These are phyloP conservation scores for Tribolium castaneum DNA, from an alignment of 1,140 invertebrate genomes.

Conservation along the genomic window DNA sequence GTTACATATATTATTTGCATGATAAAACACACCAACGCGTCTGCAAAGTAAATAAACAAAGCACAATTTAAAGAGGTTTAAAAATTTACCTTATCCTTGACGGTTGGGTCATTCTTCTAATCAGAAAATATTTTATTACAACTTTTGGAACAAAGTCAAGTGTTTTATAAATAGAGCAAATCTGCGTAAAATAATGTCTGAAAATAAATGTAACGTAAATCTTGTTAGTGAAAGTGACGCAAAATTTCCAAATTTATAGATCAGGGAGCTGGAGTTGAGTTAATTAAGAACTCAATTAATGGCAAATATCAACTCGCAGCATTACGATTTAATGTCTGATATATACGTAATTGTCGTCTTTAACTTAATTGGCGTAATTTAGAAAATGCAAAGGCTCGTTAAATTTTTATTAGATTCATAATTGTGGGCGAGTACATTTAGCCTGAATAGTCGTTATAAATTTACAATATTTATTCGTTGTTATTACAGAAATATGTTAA, in stretches of 20 bases:
- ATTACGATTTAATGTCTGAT: slow-evolving; percentile 7
- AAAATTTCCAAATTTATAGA: background rate
- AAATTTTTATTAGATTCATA: slow-evolving; percentile 17
- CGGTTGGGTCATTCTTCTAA: background rate
- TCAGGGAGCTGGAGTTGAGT: background rate
- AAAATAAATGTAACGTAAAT: slow-evolving; percentile 35
- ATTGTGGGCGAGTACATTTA: slow-evolving; percentile 29
- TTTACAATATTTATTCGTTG: slow-evolving; percentile 24
- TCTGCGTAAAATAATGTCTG: slow-evolving; percentile 37
- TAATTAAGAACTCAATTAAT: slow-evolving; percentile 4
- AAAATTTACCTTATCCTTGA: background rate
- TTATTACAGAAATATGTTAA: slow-evolving; percentile 28
- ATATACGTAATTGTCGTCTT: background rate
- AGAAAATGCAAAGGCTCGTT: background rate
- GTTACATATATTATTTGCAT: background rate
- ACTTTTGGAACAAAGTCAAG: slow-evolving; percentile 32
- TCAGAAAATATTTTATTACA: background rate
- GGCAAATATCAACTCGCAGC: background rate
- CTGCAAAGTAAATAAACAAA: background rate
- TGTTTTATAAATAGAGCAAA: slow-evolving; percentile 30
- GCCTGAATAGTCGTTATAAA: slow-evolving; percentile 1
- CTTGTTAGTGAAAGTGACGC: background rate
- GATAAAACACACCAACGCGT: background rate
- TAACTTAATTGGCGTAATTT: slow-evolving; percentile 11
- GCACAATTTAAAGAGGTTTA: background rate